phyloP scores from a whole-genome alignment of 2,797 vertebrate genomes.

The Oreortyx pictus region DNA sequence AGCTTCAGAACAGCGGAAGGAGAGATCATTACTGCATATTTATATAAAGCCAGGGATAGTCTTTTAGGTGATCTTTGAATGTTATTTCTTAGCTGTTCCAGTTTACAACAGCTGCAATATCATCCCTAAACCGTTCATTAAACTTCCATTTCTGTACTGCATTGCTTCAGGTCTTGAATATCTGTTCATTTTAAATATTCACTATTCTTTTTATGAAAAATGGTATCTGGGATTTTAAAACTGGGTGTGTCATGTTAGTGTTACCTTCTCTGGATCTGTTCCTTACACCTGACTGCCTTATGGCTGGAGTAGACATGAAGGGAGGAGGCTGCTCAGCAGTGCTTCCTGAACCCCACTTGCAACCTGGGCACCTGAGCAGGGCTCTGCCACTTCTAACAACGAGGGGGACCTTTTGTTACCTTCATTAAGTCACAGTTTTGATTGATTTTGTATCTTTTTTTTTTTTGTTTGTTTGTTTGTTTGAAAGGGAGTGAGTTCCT shows the following conservation, averaged over 20 bases:
- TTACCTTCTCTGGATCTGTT: neutral
- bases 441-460: conserved; percentile 51
- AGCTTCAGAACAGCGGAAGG: neutral
- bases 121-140: neutral
- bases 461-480: neutral
- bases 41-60: neutral
- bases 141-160: neutral
- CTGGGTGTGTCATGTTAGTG: neutral
- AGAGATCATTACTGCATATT: neutral
- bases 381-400: neutral
- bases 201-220: neutral
- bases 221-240: neutral
- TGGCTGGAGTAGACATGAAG: neutral
- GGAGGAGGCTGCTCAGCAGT: neutral
- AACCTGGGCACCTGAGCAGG: neutral
- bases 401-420: neutral
- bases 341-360: neutral
- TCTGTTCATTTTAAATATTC: neutral
- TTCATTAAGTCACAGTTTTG: conserved; percentile 4
- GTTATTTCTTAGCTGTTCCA: neutral
- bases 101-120: neutral
- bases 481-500: conserved; percentile 2
- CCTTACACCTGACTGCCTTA: rapidly evolving
- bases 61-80: neutral
- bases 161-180: neutral